Conservation (phyloP, 2,888 invertebrate genomes). For the Chymomyza amoena region DNA sequence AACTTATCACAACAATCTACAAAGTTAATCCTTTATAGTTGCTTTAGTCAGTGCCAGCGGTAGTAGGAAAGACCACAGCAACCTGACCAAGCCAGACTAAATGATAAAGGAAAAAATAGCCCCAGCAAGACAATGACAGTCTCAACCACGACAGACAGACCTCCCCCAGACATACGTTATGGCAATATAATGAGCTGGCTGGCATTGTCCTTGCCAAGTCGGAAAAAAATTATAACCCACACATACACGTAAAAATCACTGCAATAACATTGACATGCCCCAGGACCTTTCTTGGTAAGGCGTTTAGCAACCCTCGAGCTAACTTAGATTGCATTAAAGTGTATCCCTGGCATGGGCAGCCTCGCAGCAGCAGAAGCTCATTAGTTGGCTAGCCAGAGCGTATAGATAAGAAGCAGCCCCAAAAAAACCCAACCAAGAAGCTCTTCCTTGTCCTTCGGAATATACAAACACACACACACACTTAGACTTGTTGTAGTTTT, state of each 20-base stretch:
- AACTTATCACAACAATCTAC: conserved; percentile 38
- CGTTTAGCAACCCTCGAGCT: conserved; percentile 25
- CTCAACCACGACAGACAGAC: background rate
- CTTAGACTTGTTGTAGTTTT: conserved; percentile 48
- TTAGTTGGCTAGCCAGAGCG: conserved; percentile 48
- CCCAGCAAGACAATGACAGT: background rate
- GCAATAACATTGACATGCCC: conserved; percentile 65
- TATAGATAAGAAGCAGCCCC: conserved; percentile 54
- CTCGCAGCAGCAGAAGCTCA: conserved; percentile 51
- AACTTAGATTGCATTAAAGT: conserved; percentile 20
- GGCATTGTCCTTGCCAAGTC: conserved; percentile 19
- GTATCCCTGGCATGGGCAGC: background rate
- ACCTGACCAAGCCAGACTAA: conserved; percentile 4
- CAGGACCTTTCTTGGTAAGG: conserved; percentile 1
- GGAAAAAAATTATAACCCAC: conserved; percentile 3
- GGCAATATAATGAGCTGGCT: conserved; percentile 75
- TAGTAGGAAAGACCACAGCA: conserved; percentile 40
- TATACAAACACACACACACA: background rate
- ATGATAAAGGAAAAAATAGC: background rate
- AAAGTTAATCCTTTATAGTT: conserved; percentile 64
- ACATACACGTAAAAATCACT: conserved; percentile 55
- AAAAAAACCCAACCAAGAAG: conserved; percentile 1
- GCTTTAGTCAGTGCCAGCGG: conserved; percentile 23
- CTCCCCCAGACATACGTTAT: conserved; percentile 57
- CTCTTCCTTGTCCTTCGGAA: background rate